phyloP scores from a whole-genome alignment of 2,888 invertebrate genomes.

The Mayetiola destructor region DNA sequence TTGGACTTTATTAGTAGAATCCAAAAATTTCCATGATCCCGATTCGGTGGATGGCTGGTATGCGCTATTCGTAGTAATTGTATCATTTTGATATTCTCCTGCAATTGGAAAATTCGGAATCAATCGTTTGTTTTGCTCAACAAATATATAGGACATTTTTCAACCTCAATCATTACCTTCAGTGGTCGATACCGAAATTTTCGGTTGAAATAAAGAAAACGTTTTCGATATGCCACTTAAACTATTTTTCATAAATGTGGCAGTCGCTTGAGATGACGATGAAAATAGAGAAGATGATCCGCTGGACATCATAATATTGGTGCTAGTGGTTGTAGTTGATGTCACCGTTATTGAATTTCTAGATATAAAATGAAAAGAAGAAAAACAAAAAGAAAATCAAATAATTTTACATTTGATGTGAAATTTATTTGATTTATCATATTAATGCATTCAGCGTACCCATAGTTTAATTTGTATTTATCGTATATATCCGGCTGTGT shows the following conservation, averaged over 20 bases:
- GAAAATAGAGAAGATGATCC: constrained; percentile 9
- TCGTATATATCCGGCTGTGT: too few species aligned
- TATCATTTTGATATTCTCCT: too few species aligned
- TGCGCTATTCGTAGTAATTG: too few species aligned
- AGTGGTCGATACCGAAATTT: constrained; percentile 2
- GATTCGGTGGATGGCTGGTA: too few species aligned
- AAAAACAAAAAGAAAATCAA: too few species aligned
- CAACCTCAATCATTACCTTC: constrained; percentile 1
- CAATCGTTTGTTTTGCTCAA: constrained; percentile 18
- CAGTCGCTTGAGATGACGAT: constrained; percentile 10
- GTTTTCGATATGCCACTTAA: constrained; percentile 13
- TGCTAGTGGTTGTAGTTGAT: constrained; percentile 25
- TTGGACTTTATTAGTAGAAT: background rate
- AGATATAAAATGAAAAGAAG: too few species aligned
- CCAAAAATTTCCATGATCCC: too few species aligned
- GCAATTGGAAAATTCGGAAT: too few species aligned
- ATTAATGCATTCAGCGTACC: too few species aligned
- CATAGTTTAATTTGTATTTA: too few species aligned
- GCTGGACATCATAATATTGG: constrained; percentile 15
- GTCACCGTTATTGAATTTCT: constrained; percentile 32
- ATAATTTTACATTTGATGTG: too few species aligned
- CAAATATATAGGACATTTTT: background rate
- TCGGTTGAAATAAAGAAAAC: constrained; percentile 11
- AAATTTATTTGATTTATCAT: too few species aligned
- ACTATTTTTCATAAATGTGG: constrained; percentile 3